phyloP scores from a whole-genome alignment of 2,888 invertebrate genomes.

The Melitaea athalia region DNA sequence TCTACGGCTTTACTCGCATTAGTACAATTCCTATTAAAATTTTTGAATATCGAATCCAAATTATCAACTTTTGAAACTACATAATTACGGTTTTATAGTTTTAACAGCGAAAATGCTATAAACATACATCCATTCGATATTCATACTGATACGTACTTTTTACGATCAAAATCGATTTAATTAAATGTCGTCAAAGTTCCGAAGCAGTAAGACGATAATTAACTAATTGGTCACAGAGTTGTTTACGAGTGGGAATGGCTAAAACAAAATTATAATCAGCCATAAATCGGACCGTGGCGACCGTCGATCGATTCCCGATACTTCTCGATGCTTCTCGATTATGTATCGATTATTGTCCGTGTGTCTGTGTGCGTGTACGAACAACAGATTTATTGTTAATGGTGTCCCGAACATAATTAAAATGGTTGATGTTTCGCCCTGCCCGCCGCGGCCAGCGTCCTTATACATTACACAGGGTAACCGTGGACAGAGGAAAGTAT shows the following conservation, averaged over 20 bases:
- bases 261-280: constrained; percentile 76
- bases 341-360: constrained; percentile 53
- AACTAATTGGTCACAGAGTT: constrained; percentile 73
- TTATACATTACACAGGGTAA: constrained; percentile 50
- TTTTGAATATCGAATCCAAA: no score
- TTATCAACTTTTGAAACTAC: no score
- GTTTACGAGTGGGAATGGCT: constrained; percentile 67
- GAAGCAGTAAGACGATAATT: constrained; percentile 52
- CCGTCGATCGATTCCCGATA: constrained; percentile 58
- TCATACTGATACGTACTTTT: background rate
- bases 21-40: no score
- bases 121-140: background rate
- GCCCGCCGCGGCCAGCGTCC: constrained; percentile 66
- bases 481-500: constrained; percentile 42
- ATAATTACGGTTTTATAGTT: no score
- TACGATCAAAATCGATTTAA: background rate
- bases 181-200: constrained; percentile 30
- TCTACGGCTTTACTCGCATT: no score
- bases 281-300: constrained; percentile 69
- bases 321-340: constrained; percentile 54
- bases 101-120: no score
- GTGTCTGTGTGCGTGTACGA: constrained; percentile 51
- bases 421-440: constrained; percentile 80
- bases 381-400: constrained; percentile 82
- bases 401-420: constrained; percentile 81